Base-by-base conservation (phyloP, 2,888 invertebrate genomes). In the Thymelicus sylvestris region DNA sequence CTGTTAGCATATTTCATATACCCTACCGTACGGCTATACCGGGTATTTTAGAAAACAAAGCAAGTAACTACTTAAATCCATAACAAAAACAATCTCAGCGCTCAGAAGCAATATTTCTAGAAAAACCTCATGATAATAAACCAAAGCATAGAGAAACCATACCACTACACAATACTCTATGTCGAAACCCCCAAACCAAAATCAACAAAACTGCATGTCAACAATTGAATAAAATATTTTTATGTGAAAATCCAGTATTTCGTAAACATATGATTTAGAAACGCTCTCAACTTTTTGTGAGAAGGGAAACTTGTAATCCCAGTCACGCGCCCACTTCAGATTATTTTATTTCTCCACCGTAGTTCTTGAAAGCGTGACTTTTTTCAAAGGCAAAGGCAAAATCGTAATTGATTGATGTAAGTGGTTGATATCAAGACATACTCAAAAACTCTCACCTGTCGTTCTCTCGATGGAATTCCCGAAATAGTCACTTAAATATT, bases 281-380 rank as follows among this genome's bases (percentile, higher is more conserved):
- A 68, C 73, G 67, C 75, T 72, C 68, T 74, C 74, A 72, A 75
- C 74, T 73, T 72, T 73, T 67, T 63, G 31, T 65, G 72, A 60
- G 77, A 79, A 78, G 75, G 79, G 83, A 82, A 84, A 83, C 78
- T 83, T 83, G 79, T 80, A 82, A 79, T 86, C 80, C 83, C 82
- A 83, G 80, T 84, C 86, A 86, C 85, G 81, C 81, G 81, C 82
- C 79, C 82, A 80, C 84, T 84, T 80, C 76, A 85, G 84, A 85
- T 85, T 83, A 83, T 84, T 83, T 83, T 85, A 83, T 85, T 83
- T 78, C 69, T 50, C 62, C 41, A 50, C 24, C 62, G 31, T 57
- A 63, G 47, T 68, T 68, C 62, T 15, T 31, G 67, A 62, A 31
- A 55, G 52, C 69, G 63, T 63, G 63, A 67, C 67, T 62, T 68